Evolutionary conservation across 2,888 invertebrate genomes (phyloP).

Genomic region (Hyalella azteca): DNA sequence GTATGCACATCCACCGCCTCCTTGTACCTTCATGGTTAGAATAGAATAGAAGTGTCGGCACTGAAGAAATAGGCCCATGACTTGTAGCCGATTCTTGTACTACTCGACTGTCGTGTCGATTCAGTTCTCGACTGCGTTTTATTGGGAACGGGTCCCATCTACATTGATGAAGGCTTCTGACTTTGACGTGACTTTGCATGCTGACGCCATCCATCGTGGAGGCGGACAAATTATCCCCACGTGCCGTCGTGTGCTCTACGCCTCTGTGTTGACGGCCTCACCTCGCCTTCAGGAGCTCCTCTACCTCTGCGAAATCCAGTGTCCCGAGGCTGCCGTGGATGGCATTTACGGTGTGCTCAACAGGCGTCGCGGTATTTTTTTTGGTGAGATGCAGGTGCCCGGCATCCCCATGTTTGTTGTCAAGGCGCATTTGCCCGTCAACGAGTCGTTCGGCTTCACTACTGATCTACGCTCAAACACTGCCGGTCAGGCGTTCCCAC

Average conservation of each 20-base stretch:
- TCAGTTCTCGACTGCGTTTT: no score
- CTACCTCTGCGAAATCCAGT: constrained; percentile 99
- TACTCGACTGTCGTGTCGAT: no score
- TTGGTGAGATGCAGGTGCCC: constrained; percentile 92
- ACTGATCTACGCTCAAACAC: constrained; percentile 95
- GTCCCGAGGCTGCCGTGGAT: constrained; percentile 93
- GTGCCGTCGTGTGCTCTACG: constrained; percentile 95
- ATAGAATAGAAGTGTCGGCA: no score
- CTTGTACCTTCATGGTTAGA: no score
- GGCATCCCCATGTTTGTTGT: constrained; percentile 99
- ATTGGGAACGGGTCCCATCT: no score
- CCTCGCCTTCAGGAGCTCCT: constrained; percentile 98
- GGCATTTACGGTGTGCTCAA: constrained; percentile 98
- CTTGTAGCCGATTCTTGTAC: no score
- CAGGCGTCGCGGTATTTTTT: constrained; percentile 95
- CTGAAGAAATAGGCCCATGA: no score
- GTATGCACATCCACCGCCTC: no score
- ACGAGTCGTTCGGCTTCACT: constrained; percentile 99
- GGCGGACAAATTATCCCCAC: constrained; percentile 99
- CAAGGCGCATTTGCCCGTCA: constrained; percentile 98
- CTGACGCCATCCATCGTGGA: constrained; percentile 99
- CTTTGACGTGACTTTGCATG: constrained; percentile 98
- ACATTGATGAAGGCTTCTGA: no score
- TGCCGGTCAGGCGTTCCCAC: constrained; percentile 99
- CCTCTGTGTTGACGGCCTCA: constrained; percentile 88